A percentile compares a stretch with the other conserved stretches of the same genome.
phyloP scores from a whole-genome alignment of 2,113 vertebrate genomes.

The Sebastes schlegelii region DNA sequence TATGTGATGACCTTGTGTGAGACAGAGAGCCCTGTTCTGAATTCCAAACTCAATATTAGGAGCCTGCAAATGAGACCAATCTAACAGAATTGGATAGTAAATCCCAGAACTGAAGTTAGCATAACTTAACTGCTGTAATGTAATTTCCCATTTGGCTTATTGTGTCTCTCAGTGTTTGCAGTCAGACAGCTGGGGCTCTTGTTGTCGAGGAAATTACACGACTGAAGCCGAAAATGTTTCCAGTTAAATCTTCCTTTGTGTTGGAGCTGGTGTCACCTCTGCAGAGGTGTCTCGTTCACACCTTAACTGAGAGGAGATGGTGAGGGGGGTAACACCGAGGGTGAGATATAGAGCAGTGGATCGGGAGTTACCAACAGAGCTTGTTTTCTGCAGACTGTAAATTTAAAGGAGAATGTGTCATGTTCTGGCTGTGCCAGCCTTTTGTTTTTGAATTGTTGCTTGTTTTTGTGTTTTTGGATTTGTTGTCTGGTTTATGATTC shows the following conservation, averaged over 20 bases:
- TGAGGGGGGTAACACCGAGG: neutral
- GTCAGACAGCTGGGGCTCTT: constrained; percentile 17
- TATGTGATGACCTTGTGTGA: constrained; percentile 28
- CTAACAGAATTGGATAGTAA: constrained; percentile 36
- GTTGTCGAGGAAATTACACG: neutral
- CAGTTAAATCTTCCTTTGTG: constrained; percentile 5
- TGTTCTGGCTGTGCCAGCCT: too few relatives aligned
- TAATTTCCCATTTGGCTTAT: constrained; percentile 46
- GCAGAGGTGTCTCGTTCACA: constrained; percentile 23
- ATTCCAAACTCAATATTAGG: constrained; percentile 59
- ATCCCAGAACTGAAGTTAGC: constrained; percentile 27
- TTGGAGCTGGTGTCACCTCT: constrained; percentile 7
- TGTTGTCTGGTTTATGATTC: too few relatives aligned
- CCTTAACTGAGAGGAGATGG: neutral
- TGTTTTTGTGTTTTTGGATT: too few relatives aligned
- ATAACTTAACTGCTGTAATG: constrained; percentile 45
- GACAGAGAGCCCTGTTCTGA: constrained; percentile 26
- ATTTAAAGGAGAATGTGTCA: neutral
- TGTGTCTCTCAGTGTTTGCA: constrained; percentile 14
- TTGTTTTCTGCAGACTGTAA: neutral
- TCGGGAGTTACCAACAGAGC: neutral
- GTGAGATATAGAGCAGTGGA: neutral
- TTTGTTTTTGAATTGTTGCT: too few relatives aligned
- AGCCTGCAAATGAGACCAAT: constrained; percentile 31
- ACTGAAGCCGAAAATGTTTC: neutral